Percentiles rank a stretch among this genome's conserved stretches.
Conservation (phyloP, 2,888 invertebrate species). For the Autographa gamma region DNA sequence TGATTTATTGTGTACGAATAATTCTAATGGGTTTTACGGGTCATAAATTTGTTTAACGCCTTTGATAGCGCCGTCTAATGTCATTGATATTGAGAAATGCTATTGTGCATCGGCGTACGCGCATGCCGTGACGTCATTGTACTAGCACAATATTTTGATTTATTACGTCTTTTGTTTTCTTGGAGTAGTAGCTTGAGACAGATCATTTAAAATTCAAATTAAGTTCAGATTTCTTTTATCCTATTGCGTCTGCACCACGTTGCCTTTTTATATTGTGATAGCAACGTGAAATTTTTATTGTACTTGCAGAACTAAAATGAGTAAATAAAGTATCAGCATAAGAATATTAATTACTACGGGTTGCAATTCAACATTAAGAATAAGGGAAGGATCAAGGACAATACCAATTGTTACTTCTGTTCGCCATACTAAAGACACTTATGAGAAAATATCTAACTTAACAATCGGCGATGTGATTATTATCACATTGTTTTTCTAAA, state of each 20-base stretch:
- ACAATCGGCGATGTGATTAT: too few relatives aligned
- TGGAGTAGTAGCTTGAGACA: conserved; percentile 33
- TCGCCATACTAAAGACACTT: background rate
- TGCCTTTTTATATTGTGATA: conserved; percentile 46
- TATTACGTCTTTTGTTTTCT: conserved; percentile 65
- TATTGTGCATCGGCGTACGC: conserved; percentile 71
- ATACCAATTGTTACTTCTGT: background rate
- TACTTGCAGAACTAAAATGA: conserved; percentile 15
- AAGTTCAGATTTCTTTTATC: conserved; percentile 23
- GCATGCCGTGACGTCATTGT: conserved; percentile 63
- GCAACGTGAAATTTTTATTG: conserved; percentile 46
- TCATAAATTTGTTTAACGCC: conserved; percentile 80
- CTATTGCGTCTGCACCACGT: conserved; percentile 16
- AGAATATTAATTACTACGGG: conserved; percentile 28
- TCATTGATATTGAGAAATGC: conserved; percentile 67
- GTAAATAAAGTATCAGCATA: conserved; percentile 31
- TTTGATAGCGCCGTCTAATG: conserved; percentile 69
- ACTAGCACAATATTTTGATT: conserved; percentile 64
- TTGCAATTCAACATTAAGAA: conserved; percentile 16
- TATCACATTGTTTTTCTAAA: background rate
- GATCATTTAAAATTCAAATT: conserved; percentile 51
- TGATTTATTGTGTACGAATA: conserved; percentile 67
- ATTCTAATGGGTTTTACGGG: conserved; percentile 78
- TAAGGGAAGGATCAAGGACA: background rate
- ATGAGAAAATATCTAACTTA: background rate